Percentiles rank a stretch among this genome's conserved stretches.
phyloP scores from a whole-genome alignment of 2,888 invertebrate genomes.

The Empis livida region DNA sequence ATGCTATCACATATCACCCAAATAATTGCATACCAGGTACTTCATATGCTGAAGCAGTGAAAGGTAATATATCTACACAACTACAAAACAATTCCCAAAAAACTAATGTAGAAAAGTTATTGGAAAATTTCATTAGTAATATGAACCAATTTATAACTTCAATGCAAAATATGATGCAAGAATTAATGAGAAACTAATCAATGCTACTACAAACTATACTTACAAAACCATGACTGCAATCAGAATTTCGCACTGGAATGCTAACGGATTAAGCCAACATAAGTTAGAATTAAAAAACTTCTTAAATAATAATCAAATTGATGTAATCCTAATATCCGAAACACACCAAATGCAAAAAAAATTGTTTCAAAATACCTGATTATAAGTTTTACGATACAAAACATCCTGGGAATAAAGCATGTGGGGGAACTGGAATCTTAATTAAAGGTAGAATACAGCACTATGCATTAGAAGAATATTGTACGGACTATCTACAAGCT shows the following conservation, averaged over 20 bases:
- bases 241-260: constrained; percentile 2
- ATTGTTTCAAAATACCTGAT: background rate
- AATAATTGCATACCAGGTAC: no score
- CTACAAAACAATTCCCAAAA: no score
- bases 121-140: no score
- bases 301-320: background rate
- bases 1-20: no score
- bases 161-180: no score
- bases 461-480: background rate
- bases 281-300: background rate
- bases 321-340: background rate
- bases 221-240: background rate
- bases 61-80: no score
- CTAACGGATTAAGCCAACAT: constrained; percentile 2
- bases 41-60: no score
- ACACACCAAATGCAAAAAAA: background rate
- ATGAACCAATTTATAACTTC: no score
- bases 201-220: no score
- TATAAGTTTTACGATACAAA: background rate
- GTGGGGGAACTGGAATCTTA: constrained; percentile 2
- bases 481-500: background rate
- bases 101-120: no score
- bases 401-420: background rate
- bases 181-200: no score
- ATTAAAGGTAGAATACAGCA: constrained; percentile 2